Evolutionary conservation across 2,888 invertebrate genomes (phyloP).

Genomic region (Linyphia triangularis): DNA sequence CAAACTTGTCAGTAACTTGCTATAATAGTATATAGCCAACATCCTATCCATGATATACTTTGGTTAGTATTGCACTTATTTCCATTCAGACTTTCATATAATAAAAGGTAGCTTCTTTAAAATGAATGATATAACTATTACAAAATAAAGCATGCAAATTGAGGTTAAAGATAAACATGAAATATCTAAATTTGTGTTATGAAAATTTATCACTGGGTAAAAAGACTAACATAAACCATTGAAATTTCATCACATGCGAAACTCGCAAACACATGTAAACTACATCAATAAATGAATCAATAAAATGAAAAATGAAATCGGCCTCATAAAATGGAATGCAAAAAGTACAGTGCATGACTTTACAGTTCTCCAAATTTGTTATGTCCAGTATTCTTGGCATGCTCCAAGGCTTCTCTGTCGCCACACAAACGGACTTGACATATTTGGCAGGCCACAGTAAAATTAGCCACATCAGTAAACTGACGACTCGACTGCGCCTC

Average conservation of each 20-base stretch:
- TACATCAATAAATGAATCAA: background rate
- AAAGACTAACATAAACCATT: background rate
- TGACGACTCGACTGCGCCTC: slow-evolving; percentile 94
- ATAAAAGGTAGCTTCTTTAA: background rate
- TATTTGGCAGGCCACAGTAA: slow-evolving; percentile 89
- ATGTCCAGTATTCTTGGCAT: slow-evolving; percentile 92
- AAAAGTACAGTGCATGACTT: background rate
- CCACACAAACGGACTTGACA: slow-evolving; percentile 89
- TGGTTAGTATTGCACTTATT: background rate
- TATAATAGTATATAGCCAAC: background rate
- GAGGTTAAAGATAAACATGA: too few relatives aligned
- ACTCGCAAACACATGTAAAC: background rate
- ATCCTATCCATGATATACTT: background rate
- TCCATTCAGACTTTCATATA: background rate
- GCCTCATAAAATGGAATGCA: background rate
- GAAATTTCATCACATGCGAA: background rate
- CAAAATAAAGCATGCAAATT: background rate
- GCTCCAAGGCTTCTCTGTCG: slow-evolving; percentile 89
- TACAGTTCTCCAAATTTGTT: slow-evolving; percentile 81
- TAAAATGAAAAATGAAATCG: background rate
- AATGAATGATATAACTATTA: background rate
- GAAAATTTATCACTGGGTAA: background rate
- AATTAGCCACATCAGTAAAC: slow-evolving; percentile 93
- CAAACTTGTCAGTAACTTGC: background rate
- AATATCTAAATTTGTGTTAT: too few relatives aligned